A percentile compares a stretch with the other conserved stretches of the same genome.
These are phyloP conservation scores for Syritta pipiens DNA, from an alignment of 2,888 invertebrate genomes.

Conservation along the genomic window DNA sequence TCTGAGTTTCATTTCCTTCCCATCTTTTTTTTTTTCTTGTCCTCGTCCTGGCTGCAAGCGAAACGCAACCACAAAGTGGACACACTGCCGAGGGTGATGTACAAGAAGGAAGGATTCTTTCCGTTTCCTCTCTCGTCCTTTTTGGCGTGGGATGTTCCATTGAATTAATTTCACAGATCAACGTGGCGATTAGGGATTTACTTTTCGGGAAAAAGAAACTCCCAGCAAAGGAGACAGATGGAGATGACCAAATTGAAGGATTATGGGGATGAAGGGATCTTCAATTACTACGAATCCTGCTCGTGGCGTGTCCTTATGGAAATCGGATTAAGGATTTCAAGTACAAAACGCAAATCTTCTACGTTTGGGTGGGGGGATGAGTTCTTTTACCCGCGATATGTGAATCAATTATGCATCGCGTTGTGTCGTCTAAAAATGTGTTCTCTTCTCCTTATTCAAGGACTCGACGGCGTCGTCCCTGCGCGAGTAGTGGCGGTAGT, in stretches of 20 bases:
- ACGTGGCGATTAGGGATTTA: constrained; percentile 70
- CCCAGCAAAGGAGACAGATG: background rate
- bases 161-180: constrained; percentile 72
- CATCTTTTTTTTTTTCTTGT: too few relatives aligned
- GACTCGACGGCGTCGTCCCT: background rate
- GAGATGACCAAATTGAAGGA: constrained; percentile 49
- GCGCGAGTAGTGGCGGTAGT: background rate
- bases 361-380: too few relatives aligned
- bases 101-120: background rate
- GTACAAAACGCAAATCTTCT: background rate
- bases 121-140: background rate
- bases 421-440: constrained; percentile 30
- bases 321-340: constrained; percentile 20
- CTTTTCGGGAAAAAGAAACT: background rate
- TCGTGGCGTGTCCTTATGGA: background rate
- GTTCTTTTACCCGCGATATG: background rate
- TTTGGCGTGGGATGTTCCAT: constrained; percentile 25
- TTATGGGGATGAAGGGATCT: constrained; percentile 39
- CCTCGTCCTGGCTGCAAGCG: too few relatives aligned
- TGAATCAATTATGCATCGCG: constrained; percentile 53
- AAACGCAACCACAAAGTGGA: background rate
- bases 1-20: too few relatives aligned
- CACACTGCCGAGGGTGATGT: background rate
- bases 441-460: background rate
- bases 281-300: constrained; percentile 34